Evolutionary conservation across 2,797 vertebrate species (phyloP).

Genomic region (Etheostoma nigrum): DNA sequence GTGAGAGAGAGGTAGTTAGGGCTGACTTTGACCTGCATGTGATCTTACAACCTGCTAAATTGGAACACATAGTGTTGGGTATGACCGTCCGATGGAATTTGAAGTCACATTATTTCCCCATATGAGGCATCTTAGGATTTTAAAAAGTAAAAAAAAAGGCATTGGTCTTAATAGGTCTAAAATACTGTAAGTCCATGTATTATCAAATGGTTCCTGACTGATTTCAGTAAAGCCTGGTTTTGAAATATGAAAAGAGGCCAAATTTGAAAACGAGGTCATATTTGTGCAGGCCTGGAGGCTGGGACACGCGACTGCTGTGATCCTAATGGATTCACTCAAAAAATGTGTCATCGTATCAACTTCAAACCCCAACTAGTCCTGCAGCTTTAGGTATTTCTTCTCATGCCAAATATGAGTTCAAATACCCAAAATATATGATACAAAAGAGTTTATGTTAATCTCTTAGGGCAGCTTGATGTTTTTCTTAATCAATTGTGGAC

Average conservation of each 20-base stretch:
- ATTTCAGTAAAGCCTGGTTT: constrained; percentile 24
- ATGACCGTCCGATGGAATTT: background rate
- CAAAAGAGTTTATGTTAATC: background rate
- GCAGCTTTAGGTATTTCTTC: constrained; percentile 35
- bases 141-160: background rate
- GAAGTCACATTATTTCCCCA: background rate
- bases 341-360: constrained; percentile 52
- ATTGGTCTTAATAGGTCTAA: background rate
- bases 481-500: background rate
- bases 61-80: background rate
- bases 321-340: constrained; percentile 55
- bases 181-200: background rate
- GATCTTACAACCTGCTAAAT: background rate
- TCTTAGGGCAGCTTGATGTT: background rate
- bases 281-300: constrained; percentile 59
- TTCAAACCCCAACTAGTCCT: constrained; percentile 39
- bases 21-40: background rate
- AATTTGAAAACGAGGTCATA: constrained; percentile 65
- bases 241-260: constrained; percentile 50
- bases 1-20: background rate
- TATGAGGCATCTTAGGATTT: background rate
- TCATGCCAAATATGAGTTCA: constrained; percentile 19
- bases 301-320: constrained; percentile 54
- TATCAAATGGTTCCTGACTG: background rate
- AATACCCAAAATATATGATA: background rate